These are phyloP conservation scores for Hypanus sabinus DNA, from an alignment of 2,113 vertebrate genomes.

Conservation along the genomic window DNA sequence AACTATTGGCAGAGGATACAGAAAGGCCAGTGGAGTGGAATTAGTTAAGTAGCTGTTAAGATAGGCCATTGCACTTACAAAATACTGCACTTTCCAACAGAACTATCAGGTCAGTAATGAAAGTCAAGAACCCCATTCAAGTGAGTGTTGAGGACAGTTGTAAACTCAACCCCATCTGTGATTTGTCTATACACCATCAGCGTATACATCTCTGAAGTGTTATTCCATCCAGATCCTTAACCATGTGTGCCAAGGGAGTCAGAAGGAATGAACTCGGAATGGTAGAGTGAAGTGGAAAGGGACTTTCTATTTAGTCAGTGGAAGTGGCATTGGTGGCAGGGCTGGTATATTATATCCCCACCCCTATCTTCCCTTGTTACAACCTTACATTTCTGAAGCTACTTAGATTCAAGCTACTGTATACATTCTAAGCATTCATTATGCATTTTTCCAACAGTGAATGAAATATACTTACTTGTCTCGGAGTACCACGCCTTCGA, in stretches of 20 bases:
- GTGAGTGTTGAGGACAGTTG: not conserved
- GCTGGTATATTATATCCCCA: no score
- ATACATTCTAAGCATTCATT: not conserved
- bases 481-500: constrained; percentile 82
- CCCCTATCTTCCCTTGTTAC: no score
- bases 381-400: not conserved
- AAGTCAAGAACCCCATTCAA: not conserved
- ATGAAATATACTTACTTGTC: constrained; percentile 75
- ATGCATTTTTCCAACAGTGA: not conserved
- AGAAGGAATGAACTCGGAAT: not conserved
- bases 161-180: not conserved
- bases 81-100: not conserved
- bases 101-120: not conserved
- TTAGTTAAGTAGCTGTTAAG: not conserved
- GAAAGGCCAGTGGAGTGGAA: not conserved
- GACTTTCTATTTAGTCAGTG: no score
- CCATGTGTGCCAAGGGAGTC: not conserved
- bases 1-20: not conserved
- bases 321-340: no score
- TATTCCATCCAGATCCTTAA: not conserved
- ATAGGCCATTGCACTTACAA: not conserved
- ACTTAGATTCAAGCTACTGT: not conserved
- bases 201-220: not conserved
- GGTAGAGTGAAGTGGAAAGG: not conserved
- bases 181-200: no score